phyloP scores from a whole-genome alignment of 2,888 invertebrate genomes.

The Leptopilina drosophilae region DNA sequence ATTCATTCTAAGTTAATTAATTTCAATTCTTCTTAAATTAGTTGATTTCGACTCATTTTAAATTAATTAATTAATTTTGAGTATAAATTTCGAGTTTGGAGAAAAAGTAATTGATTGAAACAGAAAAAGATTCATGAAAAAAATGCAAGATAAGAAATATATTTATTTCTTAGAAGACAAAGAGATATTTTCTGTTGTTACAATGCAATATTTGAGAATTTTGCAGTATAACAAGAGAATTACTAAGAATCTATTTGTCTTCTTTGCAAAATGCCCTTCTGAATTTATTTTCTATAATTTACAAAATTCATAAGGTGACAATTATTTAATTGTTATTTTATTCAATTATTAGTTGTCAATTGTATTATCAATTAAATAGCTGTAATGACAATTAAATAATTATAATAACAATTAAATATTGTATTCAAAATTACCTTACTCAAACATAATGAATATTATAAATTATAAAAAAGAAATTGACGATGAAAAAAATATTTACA shows the following conservation, averaged over 20 bases:
- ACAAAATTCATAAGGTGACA: no score
- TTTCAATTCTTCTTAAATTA: not conserved
- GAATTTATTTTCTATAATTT: no score
- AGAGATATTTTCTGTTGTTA: constrained; percentile 9
- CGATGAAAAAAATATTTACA: no score
- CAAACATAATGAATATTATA: no score
- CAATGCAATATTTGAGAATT: not conserved
- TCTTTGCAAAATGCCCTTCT: not conserved
- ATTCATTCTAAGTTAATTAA: not conserved
- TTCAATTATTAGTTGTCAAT: no score
- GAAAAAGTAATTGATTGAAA: not conserved
- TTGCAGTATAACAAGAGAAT: not conserved
- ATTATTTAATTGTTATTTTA: no score
- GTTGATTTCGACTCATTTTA: no score
- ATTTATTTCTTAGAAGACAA: not conserved
- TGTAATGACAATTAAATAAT: no score
- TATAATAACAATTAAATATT: no score
- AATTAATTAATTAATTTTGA: constrained; percentile 11
- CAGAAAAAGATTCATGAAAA: not conserved
- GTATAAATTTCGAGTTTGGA: not conserved
- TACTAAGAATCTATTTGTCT: not conserved
- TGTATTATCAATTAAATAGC: no score
- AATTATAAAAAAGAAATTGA: no score
- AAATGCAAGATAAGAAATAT: not conserved
- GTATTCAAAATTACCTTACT: no score